These are phyloP conservation scores for Parapristionchus giblindavisi DNA, from an alignment of 2,888 invertebrate species.

Conservation along the genomic window DNA sequence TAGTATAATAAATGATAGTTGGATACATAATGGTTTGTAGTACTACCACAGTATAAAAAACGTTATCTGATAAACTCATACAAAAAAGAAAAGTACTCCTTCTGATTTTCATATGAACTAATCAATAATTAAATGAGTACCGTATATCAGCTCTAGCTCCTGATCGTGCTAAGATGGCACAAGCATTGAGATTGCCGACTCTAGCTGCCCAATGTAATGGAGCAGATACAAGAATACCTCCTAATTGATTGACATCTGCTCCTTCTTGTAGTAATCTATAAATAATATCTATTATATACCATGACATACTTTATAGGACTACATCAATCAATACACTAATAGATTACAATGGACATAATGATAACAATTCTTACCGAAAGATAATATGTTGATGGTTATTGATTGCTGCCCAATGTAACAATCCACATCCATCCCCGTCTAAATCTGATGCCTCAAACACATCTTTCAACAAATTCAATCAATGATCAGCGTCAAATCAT, in stretches of 20 bases:
- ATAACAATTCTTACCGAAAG: neutral
- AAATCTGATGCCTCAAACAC: constrained; percentile 38
- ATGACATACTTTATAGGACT: too few relatives aligned
- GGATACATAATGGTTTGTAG: too few relatives aligned
- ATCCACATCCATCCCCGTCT: constrained; percentile 90
- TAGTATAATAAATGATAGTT: too few relatives aligned
- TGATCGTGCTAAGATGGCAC: constrained; percentile 81
- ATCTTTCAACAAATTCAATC: neutral
- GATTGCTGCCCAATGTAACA: constrained; percentile 98
- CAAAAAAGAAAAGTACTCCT: too few relatives aligned
- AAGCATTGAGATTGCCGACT: constrained; percentile 86
- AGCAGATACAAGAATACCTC: constrained; percentile 93
- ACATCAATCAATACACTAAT: too few relatives aligned
- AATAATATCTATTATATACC: too few relatives aligned
- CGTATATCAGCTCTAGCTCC: constrained; percentile 73
- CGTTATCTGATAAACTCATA: too few relatives aligned
- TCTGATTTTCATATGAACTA: too few relatives aligned
- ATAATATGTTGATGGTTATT: constrained; percentile 80
- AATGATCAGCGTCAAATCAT: too few relatives aligned
- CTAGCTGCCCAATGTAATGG: constrained; percentile 95
- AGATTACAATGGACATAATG: neutral
- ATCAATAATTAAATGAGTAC: neutral
- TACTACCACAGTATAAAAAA: too few relatives aligned
- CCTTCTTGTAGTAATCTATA: constrained; percentile 75
- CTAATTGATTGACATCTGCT: constrained; percentile 88